phyloP scores from a whole-genome alignment of 2,888 invertebrate species.

The Eupithecia exiguata region DNA sequence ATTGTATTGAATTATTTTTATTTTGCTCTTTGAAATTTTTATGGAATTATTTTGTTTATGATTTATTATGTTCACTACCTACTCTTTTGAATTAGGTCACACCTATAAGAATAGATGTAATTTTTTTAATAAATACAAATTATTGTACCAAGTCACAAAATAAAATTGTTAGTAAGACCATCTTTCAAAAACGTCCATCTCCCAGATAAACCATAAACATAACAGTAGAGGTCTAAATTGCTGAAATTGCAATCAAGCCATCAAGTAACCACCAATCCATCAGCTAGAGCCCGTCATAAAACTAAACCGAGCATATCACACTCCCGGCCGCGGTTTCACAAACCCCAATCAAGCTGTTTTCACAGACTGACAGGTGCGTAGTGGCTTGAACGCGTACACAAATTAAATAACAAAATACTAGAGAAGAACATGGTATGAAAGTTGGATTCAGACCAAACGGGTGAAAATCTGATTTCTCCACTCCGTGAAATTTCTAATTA shows the following conservation, averaged over 20 bases:
- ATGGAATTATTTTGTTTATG: too few relatives aligned
- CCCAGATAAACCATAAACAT: neutral
- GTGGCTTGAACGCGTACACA: neutral
- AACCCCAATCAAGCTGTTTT: neutral
- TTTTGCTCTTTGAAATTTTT: too few relatives aligned
- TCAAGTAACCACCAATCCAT: slow-evolving; percentile 15
- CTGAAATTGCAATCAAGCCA: slow-evolving; percentile 19
- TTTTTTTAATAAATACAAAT: too few relatives aligned
- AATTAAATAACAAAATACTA: neutral
- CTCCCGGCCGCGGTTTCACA: slow-evolving; percentile 4
- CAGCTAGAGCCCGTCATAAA: slow-evolving; percentile 9
- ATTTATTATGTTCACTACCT: too few relatives aligned
- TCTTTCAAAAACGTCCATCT: neutral
- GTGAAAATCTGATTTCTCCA: neutral
- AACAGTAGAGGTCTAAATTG: neutral
- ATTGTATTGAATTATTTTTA: too few relatives aligned
- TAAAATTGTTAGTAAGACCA: neutral
- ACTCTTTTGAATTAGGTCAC: too few relatives aligned
- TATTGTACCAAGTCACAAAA: too few relatives aligned
- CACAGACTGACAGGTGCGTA: neutral
- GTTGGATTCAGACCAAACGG: neutral
- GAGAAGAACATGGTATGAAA: neutral
- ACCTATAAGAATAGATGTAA: too few relatives aligned
- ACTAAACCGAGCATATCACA: slow-evolving; percentile 22
- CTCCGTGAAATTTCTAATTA: neutral